These are phyloP conservation scores for Acrobasis repandana DNA, from an alignment of 2,888 invertebrate genomes.

Conservation along the genomic window DNA sequence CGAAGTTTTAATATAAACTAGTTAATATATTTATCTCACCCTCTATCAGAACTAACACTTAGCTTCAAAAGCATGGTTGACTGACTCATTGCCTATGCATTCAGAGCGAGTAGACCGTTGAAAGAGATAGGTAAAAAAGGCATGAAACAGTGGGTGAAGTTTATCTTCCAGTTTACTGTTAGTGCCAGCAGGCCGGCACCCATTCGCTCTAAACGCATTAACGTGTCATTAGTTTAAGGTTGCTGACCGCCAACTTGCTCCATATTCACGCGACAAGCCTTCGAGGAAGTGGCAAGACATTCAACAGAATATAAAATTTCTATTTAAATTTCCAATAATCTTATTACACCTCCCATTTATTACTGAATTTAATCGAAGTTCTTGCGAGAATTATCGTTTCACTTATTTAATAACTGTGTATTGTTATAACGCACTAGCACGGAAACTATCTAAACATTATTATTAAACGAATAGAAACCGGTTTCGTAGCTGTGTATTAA, in stretches of 20 bases:
- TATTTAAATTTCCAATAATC: background rate
- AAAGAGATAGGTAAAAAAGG: slow-evolving; percentile 74
- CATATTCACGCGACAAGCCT: slow-evolving; percentile 37
- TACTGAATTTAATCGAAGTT: background rate
- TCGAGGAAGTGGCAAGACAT: slow-evolving; percentile 32
- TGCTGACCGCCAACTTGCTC: slow-evolving; percentile 67
- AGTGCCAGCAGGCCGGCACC: slow-evolving; percentile 60
- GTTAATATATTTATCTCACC: background rate
- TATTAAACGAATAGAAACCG: slow-evolving; percentile 11
- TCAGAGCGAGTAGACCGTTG: slow-evolving; percentile 70
- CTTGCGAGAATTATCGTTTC: background rate
- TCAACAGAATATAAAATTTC: slow-evolving; percentile 8
- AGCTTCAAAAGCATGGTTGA: slow-evolving; percentile 48
- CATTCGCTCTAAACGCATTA: slow-evolving; percentile 68
- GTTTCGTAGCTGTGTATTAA: slow-evolving; percentile 23
- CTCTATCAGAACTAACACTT: background rate
- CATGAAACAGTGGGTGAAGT: slow-evolving; percentile 71
- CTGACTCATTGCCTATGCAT: slow-evolving; percentile 81
- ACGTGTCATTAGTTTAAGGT: slow-evolving; percentile 78
- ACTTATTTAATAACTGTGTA: background rate
- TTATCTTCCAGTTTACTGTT: slow-evolving; percentile 79
- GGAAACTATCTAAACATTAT: slow-evolving; percentile 3
- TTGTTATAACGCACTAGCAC: slow-evolving; percentile 1
- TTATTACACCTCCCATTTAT: background rate
- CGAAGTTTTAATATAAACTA: too few species aligned